Base-by-base conservation (phyloP, 1,140 invertebrate species). In the Metaphire vulgaris region DNA sequence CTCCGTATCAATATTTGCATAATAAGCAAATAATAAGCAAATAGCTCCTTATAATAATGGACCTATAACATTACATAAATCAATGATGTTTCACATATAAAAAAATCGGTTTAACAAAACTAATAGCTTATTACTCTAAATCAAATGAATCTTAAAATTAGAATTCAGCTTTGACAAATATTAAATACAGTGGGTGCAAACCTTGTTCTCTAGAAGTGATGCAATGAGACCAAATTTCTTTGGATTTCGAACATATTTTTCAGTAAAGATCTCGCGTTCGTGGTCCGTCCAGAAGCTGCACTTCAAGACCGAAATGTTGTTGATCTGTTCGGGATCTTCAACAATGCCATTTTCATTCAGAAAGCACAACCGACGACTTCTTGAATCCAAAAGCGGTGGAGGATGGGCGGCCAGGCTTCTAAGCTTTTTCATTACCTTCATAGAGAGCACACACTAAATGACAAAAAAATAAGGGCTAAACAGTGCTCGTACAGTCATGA, bases 181-280 rank as follows among this genome's bases (percentile, higher is more conserved):
- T n/a, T n/a, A n/a, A n/a, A n/a, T n/a, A n/a, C n/a, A n/a, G n/a
- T n/a, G n/a, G n/a, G n/a, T 56, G 28, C 16, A 29, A 80, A 87
- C 87, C 82, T 98, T 99, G 81, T 93, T 89, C 80, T 97, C 95
- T 75, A 98, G 87, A 82, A 91, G 96, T 79, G 92, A 92, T 14
- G 94, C 93, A 81, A 99, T 97, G 69, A 92, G 89, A 72, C 92
- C 92, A 87, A 98, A 99, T 85, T 97, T 98, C 87, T 99, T 99
- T 68, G 96, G 96, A 86, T 97, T 95, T 87, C 96, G 94, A n/a
- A 98, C 88, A 85, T 96, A 98, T 87, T 97, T 97, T 85, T 98
- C 96, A 80, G 93, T 87, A 78, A 90, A 90, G 68, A 88, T 87
- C 75, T 82, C 92, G 88, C 88, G 93, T 84, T 97, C 95, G 69